Evolutionary conservation across 2,113 vertebrate species (phyloP).

Genomic region (Phainopepla nitens): DNA sequence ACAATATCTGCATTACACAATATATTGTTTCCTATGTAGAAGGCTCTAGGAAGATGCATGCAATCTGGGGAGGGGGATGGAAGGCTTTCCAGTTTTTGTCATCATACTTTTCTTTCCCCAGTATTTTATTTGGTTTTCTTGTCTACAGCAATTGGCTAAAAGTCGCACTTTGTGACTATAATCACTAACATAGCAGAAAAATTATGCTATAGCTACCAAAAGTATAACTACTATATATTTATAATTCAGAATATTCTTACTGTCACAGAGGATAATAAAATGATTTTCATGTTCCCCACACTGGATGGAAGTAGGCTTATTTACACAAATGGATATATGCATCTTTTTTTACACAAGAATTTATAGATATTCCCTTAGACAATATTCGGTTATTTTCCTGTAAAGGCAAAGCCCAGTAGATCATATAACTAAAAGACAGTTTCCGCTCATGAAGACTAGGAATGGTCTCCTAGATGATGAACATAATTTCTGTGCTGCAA

Average conservation of each 20-base stretch:
- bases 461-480: not conserved
- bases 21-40: not conserved
- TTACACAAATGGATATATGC: not conserved
- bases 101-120: not conserved
- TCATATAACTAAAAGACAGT: not conserved
- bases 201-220: not conserved
- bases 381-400: not conserved
- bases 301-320: not conserved
- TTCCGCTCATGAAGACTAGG: not conserved
- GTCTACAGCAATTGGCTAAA: not conserved
- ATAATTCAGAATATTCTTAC: not conserved
- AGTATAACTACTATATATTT: not conserved
- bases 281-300: not conserved
- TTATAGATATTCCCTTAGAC: not conserved
- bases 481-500: not conserved
- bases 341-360: not conserved
- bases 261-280: not conserved
- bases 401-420: not conserved
- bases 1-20: not conserved
- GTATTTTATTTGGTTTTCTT: not conserved
- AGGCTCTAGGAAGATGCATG: not conserved
- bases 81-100: not conserved
- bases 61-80: not conserved
- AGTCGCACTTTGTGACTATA: not conserved
- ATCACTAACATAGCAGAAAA: not conserved